Conservation (phyloP, 1,140 invertebrate genomes). For the Drosophila bipectinata region DNA sequence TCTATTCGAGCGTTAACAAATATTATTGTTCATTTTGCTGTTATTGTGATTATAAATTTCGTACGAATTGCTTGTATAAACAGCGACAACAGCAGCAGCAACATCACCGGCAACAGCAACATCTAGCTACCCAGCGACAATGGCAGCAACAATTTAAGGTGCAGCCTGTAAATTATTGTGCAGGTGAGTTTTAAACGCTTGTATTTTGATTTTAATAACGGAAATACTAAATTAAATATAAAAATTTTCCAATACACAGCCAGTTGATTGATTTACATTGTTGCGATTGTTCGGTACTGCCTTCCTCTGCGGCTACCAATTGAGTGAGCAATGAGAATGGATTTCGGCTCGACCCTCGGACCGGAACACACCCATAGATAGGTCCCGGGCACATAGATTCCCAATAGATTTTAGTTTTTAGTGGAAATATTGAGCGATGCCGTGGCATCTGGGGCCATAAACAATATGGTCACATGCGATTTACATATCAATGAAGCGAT, state of each 20-base stretch:
- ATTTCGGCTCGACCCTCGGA: slow-evolving; percentile 23
- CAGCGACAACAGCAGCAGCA: slow-evolving; percentile 33
- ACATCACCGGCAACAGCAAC: not conserved
- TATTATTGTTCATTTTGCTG: slow-evolving; percentile 82
- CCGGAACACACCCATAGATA: slow-evolving; percentile 54
- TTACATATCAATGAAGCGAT: slow-evolving; percentile 65
- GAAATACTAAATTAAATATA: slow-evolving; percentile 78
- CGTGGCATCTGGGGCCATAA: slow-evolving; percentile 48
- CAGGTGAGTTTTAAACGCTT: slow-evolving; percentile 59
- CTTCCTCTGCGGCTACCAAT: slow-evolving; percentile 7
- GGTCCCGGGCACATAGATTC: slow-evolving; percentile 7
- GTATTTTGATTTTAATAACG: slow-evolving; percentile 69
- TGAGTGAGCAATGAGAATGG: slow-evolving; percentile 47
- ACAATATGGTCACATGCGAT: slow-evolving; percentile 64
- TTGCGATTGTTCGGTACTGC: slow-evolving; percentile 50
- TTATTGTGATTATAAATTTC: slow-evolving; percentile 83
- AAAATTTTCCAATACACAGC: slow-evolving; percentile 54
- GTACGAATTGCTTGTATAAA: slow-evolving; percentile 65
- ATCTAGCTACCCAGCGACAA: slow-evolving; percentile 24
- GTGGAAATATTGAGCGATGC: slow-evolving; percentile 32
- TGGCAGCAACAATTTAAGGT: slow-evolving; percentile 50
- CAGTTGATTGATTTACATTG: slow-evolving; percentile 68
- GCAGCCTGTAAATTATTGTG: slow-evolving; percentile 72
- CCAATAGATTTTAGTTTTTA: slow-evolving; percentile 25
- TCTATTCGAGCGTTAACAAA: slow-evolving; percentile 81